Base-by-base conservation (phyloP, 2,113 vertebrate species). In the Nothobranchius furzeri region DNA sequence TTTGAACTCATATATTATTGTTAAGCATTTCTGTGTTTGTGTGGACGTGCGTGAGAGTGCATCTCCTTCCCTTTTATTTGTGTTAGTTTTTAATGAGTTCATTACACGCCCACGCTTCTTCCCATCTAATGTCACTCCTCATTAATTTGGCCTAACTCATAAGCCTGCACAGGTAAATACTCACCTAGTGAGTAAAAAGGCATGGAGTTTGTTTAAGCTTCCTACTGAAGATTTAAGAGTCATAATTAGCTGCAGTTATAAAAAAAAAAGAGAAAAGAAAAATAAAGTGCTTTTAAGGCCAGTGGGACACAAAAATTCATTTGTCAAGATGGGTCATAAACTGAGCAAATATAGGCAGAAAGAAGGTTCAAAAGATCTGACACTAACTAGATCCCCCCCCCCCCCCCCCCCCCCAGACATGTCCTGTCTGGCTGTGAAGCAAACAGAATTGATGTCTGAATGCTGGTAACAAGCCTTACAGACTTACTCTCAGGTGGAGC, bases 101-200 rank as follows among this genome's bases (percentile, higher is more conserved):
- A 78, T 80, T 89, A 74, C 80, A 70, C 74, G 68, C 81, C 76
- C 77, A 82, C 70, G 76, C 70, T 57, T 82, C 51, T 76, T 76
- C 72, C 84, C 78, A 88, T 85, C 68, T 75, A 67, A 84, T 80
- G 88, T 84, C 86, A 90, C 75, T 82, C 79, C 68, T 77, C 81
- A 87, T 86, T 90, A 90, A 90, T 87, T 83, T 76, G 59, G 75
- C 78, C 68, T 45, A 89, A 86, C 85, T 86, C 84, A 90, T 92
- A 87, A 89, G 83, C 69, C 81, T 70, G 73, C 77, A 79, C 87
- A 69, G 64, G 88, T 89, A 88, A 83, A 86, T 90, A 90, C 92
- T 88, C 87, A 86, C 76, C 73, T 80, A 82, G 70, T 64, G 82
- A 88, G 79, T 79, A 79, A 75, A 81, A 87, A 83, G 81, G 78